Base-by-base conservation (phyloP, 30 jellyfish, hydroid and myxozoan species). In the Aurelia sp. region DNA sequence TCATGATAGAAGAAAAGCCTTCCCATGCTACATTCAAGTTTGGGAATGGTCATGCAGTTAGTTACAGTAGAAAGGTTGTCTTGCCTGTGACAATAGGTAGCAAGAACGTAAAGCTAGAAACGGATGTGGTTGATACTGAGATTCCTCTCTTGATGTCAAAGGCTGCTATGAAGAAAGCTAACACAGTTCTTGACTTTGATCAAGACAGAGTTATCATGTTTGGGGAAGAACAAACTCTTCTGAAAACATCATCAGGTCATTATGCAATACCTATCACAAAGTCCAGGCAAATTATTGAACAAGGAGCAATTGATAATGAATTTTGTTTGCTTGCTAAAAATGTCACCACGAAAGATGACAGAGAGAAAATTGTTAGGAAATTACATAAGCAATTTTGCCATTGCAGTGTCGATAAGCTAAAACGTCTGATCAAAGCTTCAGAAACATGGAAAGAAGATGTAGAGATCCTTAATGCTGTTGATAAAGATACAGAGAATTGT, bases 61-160 rank as follows among this genome's bases (percentile, higher is more conserved):
- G 3, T 21, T 71, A 82, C 13, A 38, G 40, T 16, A 12, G 24
- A 35, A 51, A 67, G 66, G 93, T 70, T 53, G 20, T 52, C 17
- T 19, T 83, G 50, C 90, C 93, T 35, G 50, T 48, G 33, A 67
- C 67, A 6, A 67, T 83, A 33, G 93, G 71, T n/a, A 64, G 67
- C 38, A 55, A 66, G 44, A 18, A 50, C 9, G 24, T 65, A 17
- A 52, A 51, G 74, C 72, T 81, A 16, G 59, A 33, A 69, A 83
- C 82, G 8, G 90, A 83, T 83, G 93, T 83, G 52, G 88, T 52
- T 72, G 91, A 81, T 40, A 48, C 73, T 64, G 91, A 81, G 41
- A 81, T 81, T 48, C 91, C 91, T 20, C 74, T 81, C 19, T 67
- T 67, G 13, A 21, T 81, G 63, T 64, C 75, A n/a, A 81, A 81